These are phyloP conservation scores for Agapornis canus DNA, from an alignment of 2,797 vertebrate species.

Conservation along the genomic window DNA sequence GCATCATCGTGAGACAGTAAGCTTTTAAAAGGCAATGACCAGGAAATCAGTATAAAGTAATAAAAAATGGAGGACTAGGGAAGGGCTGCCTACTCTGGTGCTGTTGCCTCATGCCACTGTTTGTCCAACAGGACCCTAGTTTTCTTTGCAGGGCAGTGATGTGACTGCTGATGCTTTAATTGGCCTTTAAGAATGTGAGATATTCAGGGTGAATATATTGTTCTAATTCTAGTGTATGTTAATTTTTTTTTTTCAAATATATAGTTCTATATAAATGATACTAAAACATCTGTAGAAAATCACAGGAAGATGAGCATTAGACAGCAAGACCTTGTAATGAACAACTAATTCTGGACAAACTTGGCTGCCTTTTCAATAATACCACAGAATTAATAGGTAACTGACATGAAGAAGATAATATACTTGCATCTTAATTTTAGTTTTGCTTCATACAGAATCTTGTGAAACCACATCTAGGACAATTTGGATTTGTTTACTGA, in stretches of 20 bases:
- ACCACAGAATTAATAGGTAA: neutral
- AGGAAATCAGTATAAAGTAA: neutral
- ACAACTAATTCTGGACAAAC: neutral
- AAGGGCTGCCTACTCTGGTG: neutral
- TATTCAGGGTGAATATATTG: neutral
- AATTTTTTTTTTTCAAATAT: neutral
- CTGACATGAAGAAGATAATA: neutral
- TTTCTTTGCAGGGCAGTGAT: neutral
- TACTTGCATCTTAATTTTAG: neutral
- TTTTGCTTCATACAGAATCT: neutral
- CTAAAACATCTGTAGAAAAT: neutral
- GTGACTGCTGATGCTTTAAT: neutral
- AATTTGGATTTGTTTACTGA: neutral
- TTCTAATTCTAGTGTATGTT: neutral
- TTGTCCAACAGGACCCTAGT: neutral
- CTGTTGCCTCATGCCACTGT: neutral
- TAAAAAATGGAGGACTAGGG: neutral
- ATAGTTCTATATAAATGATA: neutral
- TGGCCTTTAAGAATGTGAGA: neutral
- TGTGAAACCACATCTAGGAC: neutral
- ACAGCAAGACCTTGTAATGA: neutral
- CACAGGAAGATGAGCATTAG: neutral
- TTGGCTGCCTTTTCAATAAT: neutral
- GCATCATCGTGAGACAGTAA: neutral
- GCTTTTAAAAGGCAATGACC: neutral